A percentile compares a stretch with the other conserved stretches of the same genome.
phyloP scores from a whole-genome alignment of 2,888 invertebrate genomes.

The Catocala fraxini region DNA sequence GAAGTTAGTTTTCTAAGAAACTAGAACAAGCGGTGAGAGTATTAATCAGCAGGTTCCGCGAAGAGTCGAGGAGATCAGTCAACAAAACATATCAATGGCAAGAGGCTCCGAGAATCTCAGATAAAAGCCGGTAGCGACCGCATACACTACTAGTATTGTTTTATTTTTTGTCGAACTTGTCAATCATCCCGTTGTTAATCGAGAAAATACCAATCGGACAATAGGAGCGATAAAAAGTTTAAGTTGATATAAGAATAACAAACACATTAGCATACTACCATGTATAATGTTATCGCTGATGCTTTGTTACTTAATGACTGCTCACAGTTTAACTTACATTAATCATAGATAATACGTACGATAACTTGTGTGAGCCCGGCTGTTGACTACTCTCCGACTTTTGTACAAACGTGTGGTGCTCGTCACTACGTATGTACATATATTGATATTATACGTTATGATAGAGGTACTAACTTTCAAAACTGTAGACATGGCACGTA shows the following conservation, averaged over 20 bases:
- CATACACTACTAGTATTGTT: constrained; percentile 67
- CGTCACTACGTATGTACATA: constrained; percentile 24
- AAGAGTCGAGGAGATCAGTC: constrained; percentile 33
- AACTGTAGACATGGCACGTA: constrained; percentile 50
- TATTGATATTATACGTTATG: constrained; percentile 47
- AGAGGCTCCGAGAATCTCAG: constrained; percentile 45
- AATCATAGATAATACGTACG: constrained; percentile 48
- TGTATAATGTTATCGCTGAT: constrained; percentile 56
- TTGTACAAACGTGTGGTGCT: constrained; percentile 26
- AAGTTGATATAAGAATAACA: constrained; percentile 59
- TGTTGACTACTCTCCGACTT: constrained; percentile 31
- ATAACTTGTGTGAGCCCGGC: constrained; percentile 36
- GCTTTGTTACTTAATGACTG: constrained; percentile 60
- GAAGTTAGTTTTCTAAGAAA: constrained; percentile 42
- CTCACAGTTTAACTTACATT: constrained; percentile 58
- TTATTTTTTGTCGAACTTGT: constrained; percentile 70
- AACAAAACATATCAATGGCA: constrained; percentile 51
- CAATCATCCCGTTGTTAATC: constrained; percentile 71
- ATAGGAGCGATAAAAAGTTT: constrained; percentile 70
- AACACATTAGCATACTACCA: constrained; percentile 56
- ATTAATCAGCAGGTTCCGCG: constrained; percentile 42
- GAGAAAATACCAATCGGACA: constrained; percentile 71
- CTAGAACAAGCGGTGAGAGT: constrained; percentile 35
- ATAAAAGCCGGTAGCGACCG: constrained; percentile 62
- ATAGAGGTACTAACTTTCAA: constrained; percentile 58